Evolutionary conservation across 2,888 invertebrate species (phyloP).

Genomic region (Agriopis leucophaearia): DNA sequence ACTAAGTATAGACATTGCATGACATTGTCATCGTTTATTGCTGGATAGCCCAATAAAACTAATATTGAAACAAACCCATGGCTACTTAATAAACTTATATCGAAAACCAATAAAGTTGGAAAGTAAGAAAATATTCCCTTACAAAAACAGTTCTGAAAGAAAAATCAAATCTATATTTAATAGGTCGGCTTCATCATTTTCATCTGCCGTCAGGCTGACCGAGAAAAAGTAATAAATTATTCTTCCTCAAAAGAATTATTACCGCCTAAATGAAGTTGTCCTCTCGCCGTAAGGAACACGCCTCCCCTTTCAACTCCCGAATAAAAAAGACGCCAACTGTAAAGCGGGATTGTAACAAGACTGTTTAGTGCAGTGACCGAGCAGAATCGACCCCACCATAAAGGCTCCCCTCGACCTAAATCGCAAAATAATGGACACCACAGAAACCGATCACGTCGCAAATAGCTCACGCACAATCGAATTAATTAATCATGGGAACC

Average conservation of each 20-base stretch:
- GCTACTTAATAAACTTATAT: slow-evolving; percentile 3
- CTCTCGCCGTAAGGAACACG: slow-evolving; percentile 59
- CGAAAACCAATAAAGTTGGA: slow-evolving; percentile 19
- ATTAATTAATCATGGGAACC: slow-evolving; percentile 84
- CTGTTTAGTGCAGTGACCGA: slow-evolving; percentile 77
- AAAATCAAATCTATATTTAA: slow-evolving; percentile 48
- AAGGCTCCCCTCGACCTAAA: slow-evolving; percentile 72
- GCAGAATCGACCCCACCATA: slow-evolving; percentile 73
- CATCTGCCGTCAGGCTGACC: slow-evolving; percentile 43
- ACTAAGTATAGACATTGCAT: too few relatives aligned
- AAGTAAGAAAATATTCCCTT: slow-evolving; percentile 16
- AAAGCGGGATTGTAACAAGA: slow-evolving; percentile 71
- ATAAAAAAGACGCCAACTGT: slow-evolving; percentile 65
- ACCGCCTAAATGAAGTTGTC: slow-evolving; percentile 67
- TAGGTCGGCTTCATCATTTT: slow-evolving; percentile 46
- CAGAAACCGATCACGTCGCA: slow-evolving; percentile 71
- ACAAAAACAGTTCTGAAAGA: slow-evolving; percentile 39
- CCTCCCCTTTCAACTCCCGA: slow-evolving; percentile 63
- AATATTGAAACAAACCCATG: slow-evolving; percentile 11
- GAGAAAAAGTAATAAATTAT: slow-evolving; percentile 51
- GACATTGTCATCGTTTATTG: too few relatives aligned
- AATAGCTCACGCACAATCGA: slow-evolving; percentile 82
- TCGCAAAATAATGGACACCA: slow-evolving; percentile 78
- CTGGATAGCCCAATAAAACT: background rate
- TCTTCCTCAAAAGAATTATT: slow-evolving; percentile 51